Percentiles rank a stretch among this genome's conserved stretches.
These are phyloP conservation scores for Anolis carolinensis DNA, from an alignment of 2,113 vertebrate genomes.

Conservation along the genomic window DNA sequence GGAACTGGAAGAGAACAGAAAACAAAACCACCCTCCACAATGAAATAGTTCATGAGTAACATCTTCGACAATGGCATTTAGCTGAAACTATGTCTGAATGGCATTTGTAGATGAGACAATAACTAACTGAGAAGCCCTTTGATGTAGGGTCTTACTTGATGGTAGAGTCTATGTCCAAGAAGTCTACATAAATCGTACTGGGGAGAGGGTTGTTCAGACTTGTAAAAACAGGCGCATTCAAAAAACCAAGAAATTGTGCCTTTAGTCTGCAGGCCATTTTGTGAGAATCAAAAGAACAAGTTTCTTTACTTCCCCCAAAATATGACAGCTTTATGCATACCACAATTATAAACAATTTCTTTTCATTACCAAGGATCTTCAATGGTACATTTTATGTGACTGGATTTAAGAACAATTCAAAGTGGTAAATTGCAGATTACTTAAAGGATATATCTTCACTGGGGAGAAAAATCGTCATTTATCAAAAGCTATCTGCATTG, in stretches of 20 bases:
- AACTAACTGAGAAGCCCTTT: slow-evolving; percentile 44
- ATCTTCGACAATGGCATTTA: slow-evolving; percentile 58
- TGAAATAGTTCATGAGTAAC: slow-evolving; percentile 67
- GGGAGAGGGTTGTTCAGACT: neutral
- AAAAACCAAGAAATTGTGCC: neutral
- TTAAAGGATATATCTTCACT: slow-evolving; percentile 39
- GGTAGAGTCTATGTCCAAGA: slow-evolving; percentile 16
- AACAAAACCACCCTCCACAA: slow-evolving; percentile 56
- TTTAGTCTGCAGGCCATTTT: neutral
- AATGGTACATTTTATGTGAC: slow-evolving; percentile 8
- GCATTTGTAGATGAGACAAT: slow-evolving; percentile 47
- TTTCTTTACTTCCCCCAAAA: slow-evolving; percentile 29
- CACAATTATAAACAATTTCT: slow-evolving; percentile 28
- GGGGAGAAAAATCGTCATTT: slow-evolving; percentile 61
- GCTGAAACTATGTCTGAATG: slow-evolving; percentile 62
- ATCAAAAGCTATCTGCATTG: slow-evolving; percentile 75
- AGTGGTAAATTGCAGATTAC: slow-evolving; percentile 59
- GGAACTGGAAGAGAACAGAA: slow-evolving; percentile 70
- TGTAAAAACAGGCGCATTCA: neutral
- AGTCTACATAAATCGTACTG: neutral
- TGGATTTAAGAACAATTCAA: slow-evolving; percentile 43
- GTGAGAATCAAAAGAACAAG: slow-evolving; percentile 11
- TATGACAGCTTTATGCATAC: neutral
- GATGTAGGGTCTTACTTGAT: slow-evolving; percentile 3
- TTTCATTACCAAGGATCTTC: slow-evolving; percentile 13